Base-by-base conservation (phyloP, 2,797 vertebrate genomes). In the Mormyrops attenuatus region DNA sequence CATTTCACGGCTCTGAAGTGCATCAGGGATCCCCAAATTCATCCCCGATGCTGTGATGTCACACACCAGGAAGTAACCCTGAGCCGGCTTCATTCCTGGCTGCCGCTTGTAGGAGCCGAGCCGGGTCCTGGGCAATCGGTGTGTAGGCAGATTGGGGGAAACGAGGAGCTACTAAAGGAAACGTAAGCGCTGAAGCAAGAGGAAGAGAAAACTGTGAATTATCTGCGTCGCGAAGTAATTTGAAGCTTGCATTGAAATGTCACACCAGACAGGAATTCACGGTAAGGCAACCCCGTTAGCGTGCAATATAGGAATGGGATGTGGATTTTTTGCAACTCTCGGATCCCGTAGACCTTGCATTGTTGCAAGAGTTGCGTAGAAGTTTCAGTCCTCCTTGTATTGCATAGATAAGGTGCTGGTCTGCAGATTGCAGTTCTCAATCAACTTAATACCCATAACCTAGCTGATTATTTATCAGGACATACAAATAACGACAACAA, bases 241-340 rank as follows among this genome's bases (percentile, higher is more conserved):
- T 66, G 89, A 87, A 87, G 84, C 82, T 85, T 85, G 9, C 22
- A 49, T 63, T 89, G 88, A 85, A 73, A 97, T 97, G 96, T 96
- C 96, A 85, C 96, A 96, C 92, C 96, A 96, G 93, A 96, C 96
- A 82, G 96, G 96, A 91, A 96, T 96, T 57, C 92, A 95, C n/a
- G 96, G 96, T 96, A 92, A 92, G 91, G 77, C n/a, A 44, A 41
- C 55, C 17, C 84, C 60, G 55, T 66, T 66, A 85, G 53, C 15
- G 41, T 47, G n/a, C 69, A n/a, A 20, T 34, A 22, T 47, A 20
- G 17, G 15, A 20, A 44, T 80, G 17, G 26, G 34, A 38, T 80
- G 73, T 6, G 73, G 73, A 44, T 44, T 44, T 44, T 80, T 77
- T 41, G 13, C 30, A 22, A 38, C 30, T 34, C 73, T 44, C 73